These are phyloP conservation scores for Neoitamus cyanurus DNA, from an alignment of 2,888 invertebrate species.

Conservation along the genomic window DNA sequence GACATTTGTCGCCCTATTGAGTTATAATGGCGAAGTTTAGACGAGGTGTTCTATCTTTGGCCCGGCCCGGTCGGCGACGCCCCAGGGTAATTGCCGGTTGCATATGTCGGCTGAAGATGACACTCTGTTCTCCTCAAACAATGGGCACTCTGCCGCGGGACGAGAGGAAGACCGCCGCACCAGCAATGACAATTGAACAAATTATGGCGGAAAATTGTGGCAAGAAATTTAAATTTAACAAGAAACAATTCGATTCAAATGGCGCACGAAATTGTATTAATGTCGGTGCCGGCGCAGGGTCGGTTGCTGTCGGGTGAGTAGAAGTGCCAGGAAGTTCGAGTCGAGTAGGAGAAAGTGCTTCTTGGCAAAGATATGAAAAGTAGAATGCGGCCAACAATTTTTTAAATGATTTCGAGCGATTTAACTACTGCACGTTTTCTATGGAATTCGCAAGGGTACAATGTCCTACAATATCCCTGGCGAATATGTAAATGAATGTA, in stretches of 20 bases:
- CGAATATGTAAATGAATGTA: too few relatives aligned
- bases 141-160: background rate
- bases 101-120: constrained; percentile 29
- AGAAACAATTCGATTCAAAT: constrained; percentile 53
- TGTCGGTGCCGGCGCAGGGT: constrained; percentile 38
- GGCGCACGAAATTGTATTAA: constrained; percentile 53
- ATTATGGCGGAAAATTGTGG: constrained; percentile 52
- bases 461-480: too few relatives aligned
- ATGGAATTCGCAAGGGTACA: background rate
- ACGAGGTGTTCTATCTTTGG: constrained; percentile 48
- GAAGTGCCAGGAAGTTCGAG: background rate
- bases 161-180: constrained; percentile 1
- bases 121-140: constrained; percentile 28
- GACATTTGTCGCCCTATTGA: constrained; percentile 51
- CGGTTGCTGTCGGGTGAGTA: background rate
- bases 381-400: background rate
- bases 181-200: constrained; percentile 48
- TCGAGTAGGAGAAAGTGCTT: background rate
- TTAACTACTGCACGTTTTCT: background rate
- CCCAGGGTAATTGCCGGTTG: constrained; percentile 26
- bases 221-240: constrained; percentile 52
- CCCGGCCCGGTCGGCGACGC: background rate
- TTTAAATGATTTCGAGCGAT: background rate
- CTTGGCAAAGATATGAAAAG: background rate
- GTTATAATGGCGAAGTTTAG: constrained; percentile 50